Percentiles rank a stretch among this genome's conserved stretches.
These are phyloP conservation scores for Halichoerus grypus DNA, from an alignment of 2,113 vertebrate species.

Conservation along the genomic window DNA sequence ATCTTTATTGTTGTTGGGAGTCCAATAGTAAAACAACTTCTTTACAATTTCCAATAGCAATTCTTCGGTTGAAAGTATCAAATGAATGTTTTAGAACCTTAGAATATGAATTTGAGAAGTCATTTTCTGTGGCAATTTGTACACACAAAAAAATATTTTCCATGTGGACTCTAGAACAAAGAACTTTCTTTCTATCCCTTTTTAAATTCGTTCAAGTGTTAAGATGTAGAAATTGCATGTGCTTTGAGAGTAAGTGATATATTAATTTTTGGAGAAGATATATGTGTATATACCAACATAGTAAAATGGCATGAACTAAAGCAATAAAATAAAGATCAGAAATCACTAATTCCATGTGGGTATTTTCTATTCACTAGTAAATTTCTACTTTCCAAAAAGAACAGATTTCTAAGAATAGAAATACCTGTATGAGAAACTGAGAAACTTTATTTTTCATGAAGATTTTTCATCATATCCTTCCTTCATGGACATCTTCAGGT, in stretches of 20 bases:
- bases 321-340: not conserved
- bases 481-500: not conserved
- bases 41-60: not conserved
- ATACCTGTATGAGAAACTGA: not conserved
- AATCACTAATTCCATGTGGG: not conserved
- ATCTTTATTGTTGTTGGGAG: not conserved
- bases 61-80: not conserved
- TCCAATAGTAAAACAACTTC: not conserved
- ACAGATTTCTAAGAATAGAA: not conserved
- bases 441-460: not conserved
- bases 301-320: not conserved
- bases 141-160: not conserved
- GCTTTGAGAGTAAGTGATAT: not conserved
- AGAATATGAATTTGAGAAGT: not conserved
- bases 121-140: not conserved
- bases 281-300: not conserved
- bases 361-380: conserved; percentile 33
- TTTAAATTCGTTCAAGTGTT: not conserved
- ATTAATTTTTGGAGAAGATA: not conserved
- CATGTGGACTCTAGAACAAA: not conserved
- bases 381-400: not conserved
- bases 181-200: not conserved
- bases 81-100: conserved; percentile 21
- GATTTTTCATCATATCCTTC: not conserved
- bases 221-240: not conserved